These are phyloP conservation scores for Sphaerodactylus townsendi DNA, from an alignment of 2,113 vertebrate species.

Conservation along the genomic window DNA sequence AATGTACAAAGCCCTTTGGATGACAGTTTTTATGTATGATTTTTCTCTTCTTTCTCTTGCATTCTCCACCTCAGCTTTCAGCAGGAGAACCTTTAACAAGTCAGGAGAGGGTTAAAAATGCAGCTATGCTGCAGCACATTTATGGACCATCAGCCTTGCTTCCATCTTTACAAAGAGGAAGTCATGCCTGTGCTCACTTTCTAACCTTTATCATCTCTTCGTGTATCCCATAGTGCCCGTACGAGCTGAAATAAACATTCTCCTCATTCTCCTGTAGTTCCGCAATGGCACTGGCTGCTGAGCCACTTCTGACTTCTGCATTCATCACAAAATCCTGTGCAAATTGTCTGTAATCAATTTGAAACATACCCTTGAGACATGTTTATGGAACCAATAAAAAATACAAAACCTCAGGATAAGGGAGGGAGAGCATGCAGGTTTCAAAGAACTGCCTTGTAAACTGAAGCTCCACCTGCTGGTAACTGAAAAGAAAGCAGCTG, in stretches of 20 bases:
- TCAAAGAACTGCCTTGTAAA: not conserved
- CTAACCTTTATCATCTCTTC: conserved; percentile 99
- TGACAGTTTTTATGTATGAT: not conserved
- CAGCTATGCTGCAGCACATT: conserved; percentile 58
- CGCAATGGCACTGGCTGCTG: conserved; percentile 69
- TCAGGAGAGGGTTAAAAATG: conserved; percentile 68
- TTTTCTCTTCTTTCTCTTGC: not conserved
- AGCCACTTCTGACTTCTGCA: conserved; percentile 72
- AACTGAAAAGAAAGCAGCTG: not conserved
- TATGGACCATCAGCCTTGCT: conserved; percentile 37
- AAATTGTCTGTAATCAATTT: conserved; percentile 85
- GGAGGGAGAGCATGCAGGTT: not conserved
- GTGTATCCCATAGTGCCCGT: conserved; percentile 93
- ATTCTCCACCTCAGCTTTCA: not conserved
- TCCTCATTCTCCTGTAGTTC: conserved; percentile 91
- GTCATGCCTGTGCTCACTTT: conserved; percentile 27
- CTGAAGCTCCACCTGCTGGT: conserved; percentile 83
- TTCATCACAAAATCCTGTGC: conserved; percentile 91
- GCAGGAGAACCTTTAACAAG: not conserved
- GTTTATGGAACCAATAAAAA: conserved; percentile 65
- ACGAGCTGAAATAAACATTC: conserved; percentile 95
- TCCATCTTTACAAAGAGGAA: conserved; percentile 13
- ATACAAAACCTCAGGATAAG: conserved; percentile 26
- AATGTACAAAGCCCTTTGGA: not conserved
- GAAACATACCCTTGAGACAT: conserved; percentile 77